Base-by-base conservation (phyloP, 2,797 vertebrate genomes). In the Poecile montanus region DNA sequence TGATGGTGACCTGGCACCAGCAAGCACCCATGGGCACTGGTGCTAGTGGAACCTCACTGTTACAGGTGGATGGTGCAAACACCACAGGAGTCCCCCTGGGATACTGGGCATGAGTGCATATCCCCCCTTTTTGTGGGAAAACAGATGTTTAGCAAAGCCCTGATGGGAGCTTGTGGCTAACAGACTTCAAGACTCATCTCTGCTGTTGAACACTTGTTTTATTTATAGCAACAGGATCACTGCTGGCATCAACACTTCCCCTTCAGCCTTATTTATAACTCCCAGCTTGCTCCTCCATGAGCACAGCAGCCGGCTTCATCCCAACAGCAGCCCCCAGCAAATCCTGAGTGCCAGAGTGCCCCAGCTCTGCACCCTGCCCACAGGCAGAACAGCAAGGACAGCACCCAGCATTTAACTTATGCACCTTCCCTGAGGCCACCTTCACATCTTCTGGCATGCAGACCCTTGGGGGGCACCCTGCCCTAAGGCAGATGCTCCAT, bases 81-180 rank as follows among this genome's bases (percentile, higher is more conserved):
- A 53, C 18, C 30, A 44, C 44, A 51, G 38, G 54, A 73, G 11
- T 44, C n/a, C 54, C 63, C 23, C 26, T 0, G 5, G 8, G 6
- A 21, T 16, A 16, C 16, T 1, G 0, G 21, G 29, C 45, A n/a
- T 0, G 1, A 47, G 36, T 76, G 30, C 2, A 1, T 0, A 0
- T n/a, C 53, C 45, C 58, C 32, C 47, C 3, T 0, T 70, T 74
- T 10, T 45, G 6, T 62, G 77, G 54, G 42, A 40, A 71, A 77
- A 25, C 7, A 34, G 25, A 29, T 30, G 11, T 38, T 83, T 25
- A 47, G 42, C 57, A 51, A 78, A 60, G 44, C 27, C 13, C n/a
- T 45, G n/a, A 13, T 60, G 44, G 60, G 66, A 29, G 48, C 38
- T 17, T 93, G 71, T 42, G 74, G 81, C 71, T 81, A 34, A 29